These are phyloP conservation scores for Tipula vernalis DNA, from an alignment of 2,888 invertebrate genomes.

Conservation along the genomic window DNA sequence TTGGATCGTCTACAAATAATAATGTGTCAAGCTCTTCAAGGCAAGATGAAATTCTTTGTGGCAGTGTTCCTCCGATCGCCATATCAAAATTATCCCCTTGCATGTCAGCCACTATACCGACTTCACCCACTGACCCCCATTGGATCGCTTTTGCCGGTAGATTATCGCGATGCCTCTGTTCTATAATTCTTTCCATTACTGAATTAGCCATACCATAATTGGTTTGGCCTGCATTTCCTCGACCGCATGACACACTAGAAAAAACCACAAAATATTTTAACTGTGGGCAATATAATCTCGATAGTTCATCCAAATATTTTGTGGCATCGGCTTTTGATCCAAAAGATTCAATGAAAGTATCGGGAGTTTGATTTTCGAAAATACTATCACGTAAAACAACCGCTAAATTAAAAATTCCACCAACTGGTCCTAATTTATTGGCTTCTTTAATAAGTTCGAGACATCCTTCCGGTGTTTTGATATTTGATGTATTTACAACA, in stretches of 20 bases:
- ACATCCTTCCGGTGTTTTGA: slow-evolving; percentile 57
- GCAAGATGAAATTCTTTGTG: slow-evolving; percentile 75
- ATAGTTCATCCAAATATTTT: slow-evolving; percentile 55
- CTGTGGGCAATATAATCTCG: slow-evolving; percentile 43
- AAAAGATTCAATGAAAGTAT: slow-evolving; percentile 53
- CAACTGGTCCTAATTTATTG: slow-evolving; percentile 51
- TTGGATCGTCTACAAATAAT: slow-evolving; percentile 51
- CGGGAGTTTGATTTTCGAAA: slow-evolving; percentile 61
- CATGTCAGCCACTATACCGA: slow-evolving; percentile 69
- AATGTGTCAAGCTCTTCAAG: slow-evolving; percentile 60
- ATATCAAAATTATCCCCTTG: slow-evolving; percentile 53
- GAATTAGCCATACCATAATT: slow-evolving; percentile 88
- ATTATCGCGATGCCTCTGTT: slow-evolving; percentile 52
- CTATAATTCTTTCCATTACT: slow-evolving; percentile 79
- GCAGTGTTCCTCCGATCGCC: slow-evolving; percentile 67
- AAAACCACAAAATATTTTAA: slow-evolving; percentile 74
- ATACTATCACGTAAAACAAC: slow-evolving; percentile 64
- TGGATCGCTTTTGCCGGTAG: slow-evolving; percentile 74
- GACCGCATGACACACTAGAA: slow-evolving; percentile 82
- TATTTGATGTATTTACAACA: slow-evolving; percentile 54
- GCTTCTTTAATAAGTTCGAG: slow-evolving; percentile 50
- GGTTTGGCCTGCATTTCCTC: slow-evolving; percentile 83
- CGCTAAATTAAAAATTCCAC: slow-evolving; percentile 83
- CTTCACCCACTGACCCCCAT: slow-evolving; percentile 89
- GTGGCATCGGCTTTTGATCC: slow-evolving; percentile 76